Evolutionary conservation across 2,888 invertebrate species (phyloP).

Genomic region (Electrophaes corylata): DNA sequence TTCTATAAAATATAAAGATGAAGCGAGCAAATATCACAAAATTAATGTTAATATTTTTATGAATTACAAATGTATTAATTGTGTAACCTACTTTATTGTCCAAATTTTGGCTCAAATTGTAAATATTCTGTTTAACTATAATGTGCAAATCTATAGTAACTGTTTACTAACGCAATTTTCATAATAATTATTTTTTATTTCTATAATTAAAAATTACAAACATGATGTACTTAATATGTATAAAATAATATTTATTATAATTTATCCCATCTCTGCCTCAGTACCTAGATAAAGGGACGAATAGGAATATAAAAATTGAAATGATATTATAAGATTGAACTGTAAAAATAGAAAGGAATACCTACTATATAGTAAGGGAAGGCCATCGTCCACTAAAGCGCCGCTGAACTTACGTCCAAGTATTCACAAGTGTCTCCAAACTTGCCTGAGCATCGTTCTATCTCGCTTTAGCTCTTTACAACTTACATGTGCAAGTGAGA

Average conservation of each 20-base stretch:
- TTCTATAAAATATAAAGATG: no score
- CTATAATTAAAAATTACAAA: neutral
- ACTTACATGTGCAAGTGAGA: neutral
- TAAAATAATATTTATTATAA: conserved; percentile 15
- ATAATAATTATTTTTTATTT: neutral
- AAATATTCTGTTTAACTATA: conserved; percentile 6
- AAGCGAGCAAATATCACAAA: neutral
- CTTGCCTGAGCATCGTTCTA: neutral
- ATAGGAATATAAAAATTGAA: conserved; percentile 54
- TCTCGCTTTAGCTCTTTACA: neutral
- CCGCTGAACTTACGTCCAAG: conserved; percentile 37
- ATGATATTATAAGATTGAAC: conserved; percentile 56
- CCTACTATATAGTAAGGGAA: conserved; percentile 46
- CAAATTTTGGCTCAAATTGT: neutral
- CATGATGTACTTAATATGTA: conserved; percentile 18
- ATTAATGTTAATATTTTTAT: no score
- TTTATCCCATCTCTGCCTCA: conserved; percentile 50
- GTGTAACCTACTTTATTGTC: neutral
- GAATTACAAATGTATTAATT: no score
- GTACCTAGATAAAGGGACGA: conserved; percentile 56
- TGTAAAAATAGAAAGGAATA: conserved; percentile 61
- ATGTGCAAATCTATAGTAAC: no score
- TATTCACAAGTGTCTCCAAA: neutral
- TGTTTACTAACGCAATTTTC: neutral
- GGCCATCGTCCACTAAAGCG: conserved; percentile 45